Evolutionary conservation across 2,797 vertebrate genomes (phyloP), one percentile per base, ranked within the genome.

Genomic region (Nyctalus aviator): DNA sequence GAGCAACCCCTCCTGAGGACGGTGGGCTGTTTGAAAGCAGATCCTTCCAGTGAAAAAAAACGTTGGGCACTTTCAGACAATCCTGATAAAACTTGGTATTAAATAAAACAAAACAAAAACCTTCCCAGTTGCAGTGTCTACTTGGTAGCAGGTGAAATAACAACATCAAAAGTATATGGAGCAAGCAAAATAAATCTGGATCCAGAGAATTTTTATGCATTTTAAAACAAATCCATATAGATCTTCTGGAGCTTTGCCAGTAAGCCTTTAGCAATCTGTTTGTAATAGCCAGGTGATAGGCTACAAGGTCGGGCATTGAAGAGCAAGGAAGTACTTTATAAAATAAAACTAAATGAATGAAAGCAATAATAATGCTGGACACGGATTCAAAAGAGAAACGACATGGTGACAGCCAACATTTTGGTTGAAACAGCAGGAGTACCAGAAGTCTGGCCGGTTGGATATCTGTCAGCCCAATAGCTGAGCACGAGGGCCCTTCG

Each of bases 71-170:
- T 96, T 95, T 82, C 77, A 96, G 95, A 93, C 69, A 91, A 94
- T 95, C 94, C 89, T 76, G 96, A 73, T 81, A 95, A 84, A 92
- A 91, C 95, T 94, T 90, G 68, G 94, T 96, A 93, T 1, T 0
- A 82, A 94, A 94, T 37, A 91, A 91, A 94, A 93, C 77, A 93
- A 90, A 94, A 94, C 72, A 93, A 85, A 94, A 27, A 50, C 72
- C 27, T 95, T 92, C 46, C 59, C 68, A 72, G 53, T 97, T 97
- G 78, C 59, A 96, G 88, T 94, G 96, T 92, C 89, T 95, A 87
- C 89, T 93, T 41, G 92, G 95, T 2, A 95, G 90, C 98, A 98
- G 98, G 98, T 98, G 97, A 98, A 97, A 97, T 96, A 98, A 97
- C 97, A 97, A 96, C 97, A 93, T 97, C 94, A 25, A 62, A 81